Evolutionary conservation across 1,140 invertebrate genomes (phyloP), one percentile per base, ranked within the genome.

Genomic region (Thereuonema tuberculata): DNA sequence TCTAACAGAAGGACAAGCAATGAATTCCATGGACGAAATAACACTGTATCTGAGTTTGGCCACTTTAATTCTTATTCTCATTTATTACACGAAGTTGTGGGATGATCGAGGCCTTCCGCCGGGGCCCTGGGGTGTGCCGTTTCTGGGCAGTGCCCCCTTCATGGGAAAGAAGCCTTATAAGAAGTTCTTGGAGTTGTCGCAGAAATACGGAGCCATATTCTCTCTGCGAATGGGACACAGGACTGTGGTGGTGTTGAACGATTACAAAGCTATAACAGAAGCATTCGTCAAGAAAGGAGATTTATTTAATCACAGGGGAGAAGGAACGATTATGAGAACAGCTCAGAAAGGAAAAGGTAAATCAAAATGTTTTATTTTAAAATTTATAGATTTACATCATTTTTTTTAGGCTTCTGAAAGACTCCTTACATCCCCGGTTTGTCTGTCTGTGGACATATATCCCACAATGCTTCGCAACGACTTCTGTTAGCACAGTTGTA

Each of bases 121-220:
- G 0, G 89, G 90, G 1, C 90, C 90, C 1, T 85, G 84, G 83
- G 87, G 88, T 0, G 67, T 88, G 14, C 89, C 89, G 9, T 73
- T 92, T 47, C 72, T 90, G 49, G 90, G 90, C 14, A 91, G 85
- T 67, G 72, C 92, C 37, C 84, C 84, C 0, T 88, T 85, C 70
- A 76, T 93, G 63, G 85, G 82, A 58, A 79, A 78, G 37, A 81
- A 85, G 64, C 79, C 85, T 28, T 88, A 93, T 73, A 78, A 87
- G n/a, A 80, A 82, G 15, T 88, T 86, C 72, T 76, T 81, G 63
- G 78, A 85, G 61, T 72, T 93, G 63, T 80, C 85, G 14, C 78
- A 82, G 57, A 81, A 80, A 61, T 92, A 89, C 69, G 90, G 89
- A 0, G 75, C 82, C 0, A 78, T 92, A 53, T 89, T 90, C 74